phyloP scores from a whole-genome alignment of 2,797 vertebrate genomes.

The Enoplosus armatus region DNA sequence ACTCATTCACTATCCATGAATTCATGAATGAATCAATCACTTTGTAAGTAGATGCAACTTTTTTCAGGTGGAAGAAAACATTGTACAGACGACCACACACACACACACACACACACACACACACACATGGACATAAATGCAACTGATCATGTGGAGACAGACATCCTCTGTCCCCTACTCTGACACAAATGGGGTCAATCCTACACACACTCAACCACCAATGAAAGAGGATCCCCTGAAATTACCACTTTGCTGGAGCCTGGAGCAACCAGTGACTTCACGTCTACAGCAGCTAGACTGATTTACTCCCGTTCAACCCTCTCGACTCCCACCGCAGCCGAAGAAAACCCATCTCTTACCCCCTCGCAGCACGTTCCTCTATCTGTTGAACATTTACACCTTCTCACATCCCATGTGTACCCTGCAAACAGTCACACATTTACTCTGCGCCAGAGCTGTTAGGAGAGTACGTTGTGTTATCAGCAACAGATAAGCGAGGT shows the following conservation, averaged over 20 bases:
- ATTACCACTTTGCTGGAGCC: constrained; percentile 67
- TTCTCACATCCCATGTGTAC: constrained; percentile 38
- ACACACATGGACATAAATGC: constrained; percentile 38
- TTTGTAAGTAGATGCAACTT: not conserved
- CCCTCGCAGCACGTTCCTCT: constrained; percentile 9
- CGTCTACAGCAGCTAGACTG: constrained; percentile 64
- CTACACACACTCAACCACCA: constrained; percentile 58
- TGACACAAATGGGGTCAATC: constrained; percentile 60
- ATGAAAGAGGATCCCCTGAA: constrained; percentile 73
- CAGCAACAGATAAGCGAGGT: constrained; percentile 73
- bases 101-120: not conserved
- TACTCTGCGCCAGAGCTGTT: constrained; percentile 40
- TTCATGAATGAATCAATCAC: too few species aligned
- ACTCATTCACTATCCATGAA: not conserved
- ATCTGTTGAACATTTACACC: constrained; percentile 52
- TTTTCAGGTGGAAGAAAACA: constrained; percentile 10
- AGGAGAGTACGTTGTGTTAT: constrained; percentile 51
- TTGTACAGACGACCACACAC: constrained; percentile 14
- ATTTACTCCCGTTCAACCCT: constrained; percentile 66
- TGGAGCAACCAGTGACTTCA: constrained; percentile 71
- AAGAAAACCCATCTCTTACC: constrained; percentile 13
- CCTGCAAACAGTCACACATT: constrained; percentile 37
- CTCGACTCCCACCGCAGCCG: constrained; percentile 45
- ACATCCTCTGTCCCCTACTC: constrained; percentile 46
- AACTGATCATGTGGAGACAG: constrained; percentile 52